Evolutionary conservation across 2,797 vertebrate species (phyloP), one percentile per base, ranked within the genome.

Genomic region (Falco novaeseelandiae): DNA sequence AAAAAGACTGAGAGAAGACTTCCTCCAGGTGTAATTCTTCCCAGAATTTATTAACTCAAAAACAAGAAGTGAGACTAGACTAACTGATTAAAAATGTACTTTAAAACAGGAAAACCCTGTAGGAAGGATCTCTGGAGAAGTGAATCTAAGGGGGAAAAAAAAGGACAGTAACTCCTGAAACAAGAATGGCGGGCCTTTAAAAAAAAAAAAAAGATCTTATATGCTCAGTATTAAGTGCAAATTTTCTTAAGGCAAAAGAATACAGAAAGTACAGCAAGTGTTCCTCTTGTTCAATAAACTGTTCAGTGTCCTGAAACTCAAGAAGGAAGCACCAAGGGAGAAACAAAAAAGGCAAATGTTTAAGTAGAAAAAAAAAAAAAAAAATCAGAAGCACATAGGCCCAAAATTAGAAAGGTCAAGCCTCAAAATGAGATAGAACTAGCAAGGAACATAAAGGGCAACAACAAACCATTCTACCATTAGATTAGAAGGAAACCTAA

Each of bases 391-490:
- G 32, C 11, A 32, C 15, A 32, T 6, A 61, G 49, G 14, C 17
- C 46, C n/a, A 55, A 52, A 94, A 71, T 84, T 84, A 83, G 63
- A 92, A 90, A 92, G 40, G 59, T 94, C 71, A 88, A 62, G 14
- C 14, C 46, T 77, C 59, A 77, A 86, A 88, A 93, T 70, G 34
- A 90, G 59, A 73, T 80, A 77, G 42, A 70, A 58, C 36, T 62
- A 83, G 14, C 8, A 88, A 21, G 46, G 38, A 88, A 74, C 26
- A 57, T 32, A 86, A 93, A 90, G 69, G 48, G n/a, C 55, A 88
- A 70, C 30, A 85, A 44, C 16, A 86, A 80, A 29, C 5, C 27
- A 29, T 72, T 80, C 46, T 69, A 80, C 40, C 65, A 77, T 83
- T 79, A 82, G 30, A 52, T 90, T 87, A 74, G 34, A 36, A 89